phyloP scores from a whole-genome alignment of 2,113 vertebrate genomes.

The Vicugna pacos region DNA sequence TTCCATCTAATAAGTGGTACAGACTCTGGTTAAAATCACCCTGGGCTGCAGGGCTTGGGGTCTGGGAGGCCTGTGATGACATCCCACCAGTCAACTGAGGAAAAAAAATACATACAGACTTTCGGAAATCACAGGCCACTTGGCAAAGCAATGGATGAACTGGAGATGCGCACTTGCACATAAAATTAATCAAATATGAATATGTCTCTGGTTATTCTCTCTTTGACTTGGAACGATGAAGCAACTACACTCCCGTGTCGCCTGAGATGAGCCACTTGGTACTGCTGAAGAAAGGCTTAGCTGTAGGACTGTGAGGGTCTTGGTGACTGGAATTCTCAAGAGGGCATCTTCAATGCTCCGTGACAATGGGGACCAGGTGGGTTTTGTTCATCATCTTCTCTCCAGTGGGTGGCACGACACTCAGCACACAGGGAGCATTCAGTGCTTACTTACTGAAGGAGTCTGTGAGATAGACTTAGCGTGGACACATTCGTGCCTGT shows the following conservation, averaged over 20 bases:
- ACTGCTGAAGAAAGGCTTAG: neutral
- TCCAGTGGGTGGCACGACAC: neutral
- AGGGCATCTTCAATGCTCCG: rapidly evolving
- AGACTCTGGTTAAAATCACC: constrained; percentile 40
- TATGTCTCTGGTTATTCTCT: constrained; percentile 26
- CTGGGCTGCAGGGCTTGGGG: neutral
- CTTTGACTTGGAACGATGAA: neutral
- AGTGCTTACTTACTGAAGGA: neutral
- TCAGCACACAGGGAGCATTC: neutral
- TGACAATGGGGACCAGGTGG: rapidly evolving
- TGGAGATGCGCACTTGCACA: neutral
- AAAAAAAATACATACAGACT: neutral
- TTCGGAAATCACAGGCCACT: neutral
- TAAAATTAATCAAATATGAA: constrained; percentile 46
- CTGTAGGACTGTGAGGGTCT: neutral
- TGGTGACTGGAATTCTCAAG: neutral
- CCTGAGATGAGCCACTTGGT: neutral
- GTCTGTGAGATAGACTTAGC: neutral
- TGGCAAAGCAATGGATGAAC: neutral
- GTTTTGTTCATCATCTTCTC: no score
- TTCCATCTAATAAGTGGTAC: constrained; percentile 22
- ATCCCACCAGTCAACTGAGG: neutral
- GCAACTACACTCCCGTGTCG: neutral
- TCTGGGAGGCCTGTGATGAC: neutral
- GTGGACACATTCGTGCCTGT: neutral